Evolutionary conservation across 2,888 invertebrate genomes (phyloP).

Genomic region (Ichneumoninae sp.): DNA sequence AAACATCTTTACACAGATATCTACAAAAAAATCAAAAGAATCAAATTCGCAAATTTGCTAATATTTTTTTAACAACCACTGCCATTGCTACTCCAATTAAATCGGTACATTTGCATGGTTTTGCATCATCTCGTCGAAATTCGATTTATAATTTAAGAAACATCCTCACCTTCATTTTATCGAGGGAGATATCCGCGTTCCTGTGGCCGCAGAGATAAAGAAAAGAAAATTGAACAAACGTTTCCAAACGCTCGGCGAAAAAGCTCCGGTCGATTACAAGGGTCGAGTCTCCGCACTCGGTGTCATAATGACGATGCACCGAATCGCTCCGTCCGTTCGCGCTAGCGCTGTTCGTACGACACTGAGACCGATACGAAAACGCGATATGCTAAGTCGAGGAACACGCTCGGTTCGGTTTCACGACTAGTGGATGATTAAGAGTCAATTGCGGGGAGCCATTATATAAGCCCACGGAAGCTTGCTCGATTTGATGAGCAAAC

Average conservation of each 20-base stretch:
- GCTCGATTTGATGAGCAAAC: constrained; percentile 43
- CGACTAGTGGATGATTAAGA: constrained; percentile 54
- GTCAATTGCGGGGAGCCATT: constrained; percentile 45
- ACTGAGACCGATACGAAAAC: constrained; percentile 33
- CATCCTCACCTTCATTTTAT: constrained; percentile 49
- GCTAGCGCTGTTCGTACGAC: constrained; percentile 5
- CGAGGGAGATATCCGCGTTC: constrained; percentile 29
- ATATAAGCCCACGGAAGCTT: constrained; percentile 45
- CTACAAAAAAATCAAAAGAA: background rate
- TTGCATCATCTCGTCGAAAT: background rate
- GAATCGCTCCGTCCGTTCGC: background rate
- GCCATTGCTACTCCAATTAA: background rate
- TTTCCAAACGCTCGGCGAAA: background rate
- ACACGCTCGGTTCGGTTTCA: constrained; percentile 43
- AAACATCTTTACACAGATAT: background rate
- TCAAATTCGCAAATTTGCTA: too few species aligned
- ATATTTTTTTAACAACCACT: background rate
- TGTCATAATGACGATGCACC: constrained; percentile 31
- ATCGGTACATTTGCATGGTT: background rate
- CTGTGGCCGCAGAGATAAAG: background rate
- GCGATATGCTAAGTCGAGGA: constrained; percentile 27
- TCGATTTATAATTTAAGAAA: background rate
- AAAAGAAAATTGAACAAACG: background rate
- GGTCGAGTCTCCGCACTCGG: background rate
- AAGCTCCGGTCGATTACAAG: constrained; percentile 1